Evolutionary conservation across 2,797 vertebrate species (phyloP).

Genomic region (Agapornis canus): DNA sequence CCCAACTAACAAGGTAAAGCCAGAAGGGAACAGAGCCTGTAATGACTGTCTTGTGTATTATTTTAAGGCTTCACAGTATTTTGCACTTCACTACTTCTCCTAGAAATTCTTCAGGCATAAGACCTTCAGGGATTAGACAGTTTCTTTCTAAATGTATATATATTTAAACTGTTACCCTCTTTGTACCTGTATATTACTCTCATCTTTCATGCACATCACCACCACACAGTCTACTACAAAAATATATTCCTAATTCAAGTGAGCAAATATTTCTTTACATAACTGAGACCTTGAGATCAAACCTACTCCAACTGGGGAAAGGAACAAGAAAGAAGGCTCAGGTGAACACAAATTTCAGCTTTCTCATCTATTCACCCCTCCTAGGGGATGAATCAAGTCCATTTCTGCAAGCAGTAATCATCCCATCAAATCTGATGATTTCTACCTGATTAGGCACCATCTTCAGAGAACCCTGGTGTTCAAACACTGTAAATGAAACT

Average conservation of each 20-base stretch:
- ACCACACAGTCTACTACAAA: not conserved
- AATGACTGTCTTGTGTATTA: not conserved
- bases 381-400: not conserved
- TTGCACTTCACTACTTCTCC: not conserved
- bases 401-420: not conserved
- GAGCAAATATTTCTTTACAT: not conserved
- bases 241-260: not conserved
- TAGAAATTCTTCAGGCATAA: not conserved
- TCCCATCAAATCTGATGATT: not conserved
- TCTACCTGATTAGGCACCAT: not conserved
- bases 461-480: not conserved
- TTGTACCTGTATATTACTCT: not conserved
- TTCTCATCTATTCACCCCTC: not conserved
- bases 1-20: not conserved
- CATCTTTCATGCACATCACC: not conserved
- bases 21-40: not conserved
- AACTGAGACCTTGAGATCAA: not conserved
- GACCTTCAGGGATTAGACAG: not conserved
- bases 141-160: not conserved
- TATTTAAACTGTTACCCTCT: not conserved
- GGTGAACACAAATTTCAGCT: not conserved
- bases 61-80: not conserved
- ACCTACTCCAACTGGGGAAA: not conserved
- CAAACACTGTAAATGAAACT: not conserved
- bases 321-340: rapidly evolving